A percentile compares a stretch with the other conserved stretches of the same genome.
phyloP scores from a whole-genome alignment of 2,113 vertebrate species.

The Clarias batrachus region DNA sequence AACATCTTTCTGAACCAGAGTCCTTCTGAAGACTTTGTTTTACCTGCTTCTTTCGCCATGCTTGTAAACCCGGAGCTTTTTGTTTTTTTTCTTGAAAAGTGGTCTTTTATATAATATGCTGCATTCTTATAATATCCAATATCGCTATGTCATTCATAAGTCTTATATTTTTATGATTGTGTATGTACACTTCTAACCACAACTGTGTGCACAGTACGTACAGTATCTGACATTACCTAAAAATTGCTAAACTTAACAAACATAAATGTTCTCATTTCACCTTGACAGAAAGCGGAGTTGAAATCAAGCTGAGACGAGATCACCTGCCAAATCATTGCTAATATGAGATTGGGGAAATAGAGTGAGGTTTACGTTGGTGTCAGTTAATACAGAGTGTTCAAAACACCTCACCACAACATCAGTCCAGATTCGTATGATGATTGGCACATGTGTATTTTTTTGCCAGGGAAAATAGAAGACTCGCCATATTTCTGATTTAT shows the following conservation, averaged over 20 bases:
- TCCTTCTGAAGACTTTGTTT: too few species aligned
- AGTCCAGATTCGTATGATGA: neutral
- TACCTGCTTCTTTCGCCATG: too few species aligned
- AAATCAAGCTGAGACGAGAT: neutral
- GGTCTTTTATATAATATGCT: too few species aligned
- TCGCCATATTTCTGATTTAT: neutral
- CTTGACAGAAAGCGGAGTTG: neutral
- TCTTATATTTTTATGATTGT: too few species aligned
- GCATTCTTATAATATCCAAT: too few species aligned
- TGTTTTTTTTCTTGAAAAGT: too few species aligned
- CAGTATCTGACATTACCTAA: neutral
- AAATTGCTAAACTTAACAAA: neutral
- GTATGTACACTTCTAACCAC: too few species aligned
- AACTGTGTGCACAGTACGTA: too few species aligned
- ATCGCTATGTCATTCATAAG: too few species aligned
- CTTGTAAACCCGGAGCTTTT: too few species aligned
- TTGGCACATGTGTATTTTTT: neutral
- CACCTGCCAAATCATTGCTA: neutral
- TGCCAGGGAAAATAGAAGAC: neutral
- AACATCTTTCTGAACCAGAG: too few species aligned
- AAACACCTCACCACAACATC: neutral
- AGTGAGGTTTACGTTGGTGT: neutral
- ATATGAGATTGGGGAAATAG: neutral
- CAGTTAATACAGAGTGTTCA: neutral
- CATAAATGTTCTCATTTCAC: neutral